Evolutionary conservation across 2,797 vertebrate species (phyloP).

Genomic region (Aldrovandia affinis): DNA sequence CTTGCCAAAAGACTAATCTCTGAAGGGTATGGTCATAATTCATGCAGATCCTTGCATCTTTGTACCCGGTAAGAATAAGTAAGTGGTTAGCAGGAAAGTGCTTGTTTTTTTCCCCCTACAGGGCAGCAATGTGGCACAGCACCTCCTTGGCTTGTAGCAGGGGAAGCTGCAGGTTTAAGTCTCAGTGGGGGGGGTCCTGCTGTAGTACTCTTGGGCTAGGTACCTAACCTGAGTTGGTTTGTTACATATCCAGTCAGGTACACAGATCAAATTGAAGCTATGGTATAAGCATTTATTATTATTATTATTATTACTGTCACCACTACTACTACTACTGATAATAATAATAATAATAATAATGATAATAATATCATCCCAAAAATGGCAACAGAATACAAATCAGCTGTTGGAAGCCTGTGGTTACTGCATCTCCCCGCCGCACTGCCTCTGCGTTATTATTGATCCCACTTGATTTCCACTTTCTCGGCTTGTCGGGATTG

Average conservation of each 20-base stretch:
- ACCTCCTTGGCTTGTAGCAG: not conserved
- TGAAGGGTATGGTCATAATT: constrained; percentile 9
- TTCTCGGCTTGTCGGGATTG: not conserved
- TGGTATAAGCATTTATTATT: not conserved
- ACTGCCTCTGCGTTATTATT: not conserved
- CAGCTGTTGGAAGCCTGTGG: too few relatives aligned
- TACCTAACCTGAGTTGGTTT: not conserved
- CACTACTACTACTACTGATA: too few relatives aligned
- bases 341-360: too few relatives aligned
- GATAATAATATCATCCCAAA: too few relatives aligned
- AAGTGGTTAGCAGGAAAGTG: constrained; percentile 1
- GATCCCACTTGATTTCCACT: not conserved
- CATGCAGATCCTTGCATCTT: not conserved
- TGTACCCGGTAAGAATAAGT: constrained; percentile 12
- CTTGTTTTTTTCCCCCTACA: not conserved
- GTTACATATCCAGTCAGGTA: not conserved
- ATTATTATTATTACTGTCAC: not conserved
- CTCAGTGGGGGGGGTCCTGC: too few relatives aligned
- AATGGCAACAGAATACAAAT: too few relatives aligned
- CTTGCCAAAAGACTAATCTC: constrained; percentile 17
- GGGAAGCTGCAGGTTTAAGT: not conserved
- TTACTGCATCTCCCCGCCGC: too few relatives aligned
- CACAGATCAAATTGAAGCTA: not conserved
- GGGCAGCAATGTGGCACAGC: not conserved
- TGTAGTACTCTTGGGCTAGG: too few relatives aligned